Conservation (phyloP, 1,140 invertebrate genomes). For the Kradibia gibbosae region DNA sequence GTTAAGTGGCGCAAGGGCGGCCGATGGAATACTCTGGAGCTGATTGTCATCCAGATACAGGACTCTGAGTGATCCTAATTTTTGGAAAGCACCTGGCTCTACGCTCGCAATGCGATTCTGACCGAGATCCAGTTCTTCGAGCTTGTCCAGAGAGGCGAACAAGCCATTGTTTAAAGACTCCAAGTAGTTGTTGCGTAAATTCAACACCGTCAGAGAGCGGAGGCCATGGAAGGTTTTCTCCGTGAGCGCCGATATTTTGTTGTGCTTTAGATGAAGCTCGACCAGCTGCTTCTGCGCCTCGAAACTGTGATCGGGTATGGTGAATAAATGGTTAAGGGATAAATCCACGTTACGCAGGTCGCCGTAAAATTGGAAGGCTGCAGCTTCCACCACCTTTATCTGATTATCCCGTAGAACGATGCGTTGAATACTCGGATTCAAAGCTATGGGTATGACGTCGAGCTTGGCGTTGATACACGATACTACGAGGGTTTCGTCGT, state of each 20-base stretch:
- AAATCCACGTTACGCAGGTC: conserved; percentile 88
- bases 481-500: conserved; percentile 91
- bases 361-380: conserved; percentile 87
- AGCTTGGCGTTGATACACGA: conserved; percentile 87
- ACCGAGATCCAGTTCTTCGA: conserved; percentile 90
- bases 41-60: conserved; percentile 90
- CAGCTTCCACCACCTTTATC: conserved; percentile 89
- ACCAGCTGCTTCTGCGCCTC: conserved; percentile 84
- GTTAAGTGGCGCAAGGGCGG: conserved; percentile 80
- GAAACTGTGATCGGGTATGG: conserved; percentile 84
- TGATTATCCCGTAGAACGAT: conserved; percentile 88
- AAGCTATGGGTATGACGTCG: conserved; percentile 90
- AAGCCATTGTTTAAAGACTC: conserved; percentile 83
- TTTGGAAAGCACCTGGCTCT: conserved; percentile 84
- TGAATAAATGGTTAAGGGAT: conserved; percentile 86
- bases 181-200: conserved; percentile 86
- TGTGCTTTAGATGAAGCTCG: conserved; percentile 87
- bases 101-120: conserved; percentile 88
- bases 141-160: conserved; percentile 81
- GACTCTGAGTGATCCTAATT: conserved; percentile 81
- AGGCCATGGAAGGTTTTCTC: conserved; percentile 87
- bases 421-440: conserved; percentile 90
- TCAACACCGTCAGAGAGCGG: conserved; percentile 83
- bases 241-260: conserved; percentile 85
- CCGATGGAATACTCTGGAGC: conserved; percentile 81